Conservation (phyloP, 2,888 invertebrate genomes). For the Cylloceria caligata region DNA sequence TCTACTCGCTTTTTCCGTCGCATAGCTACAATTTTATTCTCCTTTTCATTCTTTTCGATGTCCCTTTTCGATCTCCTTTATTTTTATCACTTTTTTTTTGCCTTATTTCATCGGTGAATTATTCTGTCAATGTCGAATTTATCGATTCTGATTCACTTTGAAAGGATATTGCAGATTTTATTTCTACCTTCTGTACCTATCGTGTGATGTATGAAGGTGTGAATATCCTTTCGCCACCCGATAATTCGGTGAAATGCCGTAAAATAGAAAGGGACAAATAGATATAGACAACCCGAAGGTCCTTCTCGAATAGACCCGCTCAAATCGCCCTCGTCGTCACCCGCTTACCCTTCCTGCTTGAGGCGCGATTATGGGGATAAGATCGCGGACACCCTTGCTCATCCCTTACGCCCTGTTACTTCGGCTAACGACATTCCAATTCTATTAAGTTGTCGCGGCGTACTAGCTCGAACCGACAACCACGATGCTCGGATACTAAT, state of each 20-base stretch:
- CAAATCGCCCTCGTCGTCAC: conserved; percentile 56
- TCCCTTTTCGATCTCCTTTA: background rate
- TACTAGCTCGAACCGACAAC: conserved; percentile 41
- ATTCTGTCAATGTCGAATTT: background rate
- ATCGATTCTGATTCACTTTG: background rate
- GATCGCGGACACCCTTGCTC: conserved; percentile 69
- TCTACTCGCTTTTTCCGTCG: conserved; percentile 14
- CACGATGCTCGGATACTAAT: conserved; percentile 30
- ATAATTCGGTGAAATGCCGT: conserved; percentile 1
- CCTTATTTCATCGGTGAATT: background rate
- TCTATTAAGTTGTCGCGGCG: conserved; percentile 76
- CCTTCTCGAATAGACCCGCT: conserved; percentile 33
- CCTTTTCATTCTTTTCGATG: background rate
- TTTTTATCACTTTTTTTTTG: conserved; percentile 9
- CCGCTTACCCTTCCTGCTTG: no score
- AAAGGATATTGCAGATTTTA: background rate
- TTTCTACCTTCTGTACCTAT: background rate
- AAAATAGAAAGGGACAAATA: conserved; percentile 18
- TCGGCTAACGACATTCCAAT: conserved; percentile 81
- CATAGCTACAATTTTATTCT: conserved; percentile 20
- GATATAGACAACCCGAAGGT: conserved; percentile 27
- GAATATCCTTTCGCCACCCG: conserved; percentile 1
- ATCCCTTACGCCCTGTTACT: conserved; percentile 81
- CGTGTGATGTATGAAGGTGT: background rate
- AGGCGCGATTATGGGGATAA: conserved; percentile 79